Percentiles rank a stretch among this genome's conserved stretches.
Conservation (phyloP, 2,797 vertebrate species). For the Sternarchorhynchus goeldii region DNA sequence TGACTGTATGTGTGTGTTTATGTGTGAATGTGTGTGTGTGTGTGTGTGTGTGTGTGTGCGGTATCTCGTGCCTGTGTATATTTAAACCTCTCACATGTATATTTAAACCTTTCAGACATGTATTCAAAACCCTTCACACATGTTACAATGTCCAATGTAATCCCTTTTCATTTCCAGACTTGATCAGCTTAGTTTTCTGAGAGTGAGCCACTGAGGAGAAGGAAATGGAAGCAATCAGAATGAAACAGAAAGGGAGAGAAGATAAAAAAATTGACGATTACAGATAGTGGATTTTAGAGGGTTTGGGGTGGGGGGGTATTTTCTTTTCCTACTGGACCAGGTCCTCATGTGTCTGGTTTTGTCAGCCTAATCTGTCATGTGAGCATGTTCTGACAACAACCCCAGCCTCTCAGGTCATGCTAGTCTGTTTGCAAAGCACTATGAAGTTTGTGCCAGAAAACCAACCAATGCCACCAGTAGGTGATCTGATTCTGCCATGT, state of each 20-base stretch:
- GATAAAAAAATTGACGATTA: neutral
- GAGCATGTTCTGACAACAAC: slow-evolving; percentile 15
- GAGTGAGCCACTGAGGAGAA: no score
- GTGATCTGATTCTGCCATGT: no score
- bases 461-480: no score
- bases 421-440: neutral
- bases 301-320: neutral
- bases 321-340: neutral
- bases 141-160: neutral
- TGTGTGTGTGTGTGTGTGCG: no score
- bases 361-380: neutral
- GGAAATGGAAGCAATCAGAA: neutral
- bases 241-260: neutral
- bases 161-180: slow-evolving; percentile 20
- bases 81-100: neutral
- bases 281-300: neutral
- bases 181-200: neutral
- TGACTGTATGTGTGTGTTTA: neutral
- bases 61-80: neutral
- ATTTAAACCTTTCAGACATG: neutral
- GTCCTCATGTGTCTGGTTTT: slow-evolving; percentile 2
- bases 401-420: slow-evolving; percentile 4
- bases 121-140: neutral
- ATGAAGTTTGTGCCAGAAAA: neutral
- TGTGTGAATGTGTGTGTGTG: neutral